phyloP scores from a whole-genome alignment of 2,888 invertebrate genomes.

The Cactoblastis cactorum region DNA sequence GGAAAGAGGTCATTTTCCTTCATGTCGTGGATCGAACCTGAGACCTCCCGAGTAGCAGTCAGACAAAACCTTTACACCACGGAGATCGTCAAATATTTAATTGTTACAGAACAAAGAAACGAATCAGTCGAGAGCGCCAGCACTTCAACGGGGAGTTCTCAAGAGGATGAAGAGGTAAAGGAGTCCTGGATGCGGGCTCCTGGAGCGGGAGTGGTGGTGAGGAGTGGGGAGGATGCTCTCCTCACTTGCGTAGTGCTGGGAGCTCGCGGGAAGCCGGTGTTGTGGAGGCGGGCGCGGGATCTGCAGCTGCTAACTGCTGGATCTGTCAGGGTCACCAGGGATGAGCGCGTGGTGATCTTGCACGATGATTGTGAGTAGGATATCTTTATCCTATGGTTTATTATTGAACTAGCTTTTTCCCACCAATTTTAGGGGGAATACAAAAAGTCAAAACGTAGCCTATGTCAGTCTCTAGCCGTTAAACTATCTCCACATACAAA shows the following conservation, averaged over 20 bases:
- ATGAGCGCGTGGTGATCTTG: slow-evolving; percentile 84
- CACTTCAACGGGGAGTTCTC: slow-evolving; percentile 50
- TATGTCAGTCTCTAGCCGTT: too few species aligned
- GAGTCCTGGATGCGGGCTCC: slow-evolving; percentile 65
- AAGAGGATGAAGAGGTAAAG: slow-evolving; percentile 54
- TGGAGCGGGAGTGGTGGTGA: slow-evolving; percentile 55
- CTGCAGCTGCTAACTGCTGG: slow-evolving; percentile 88
- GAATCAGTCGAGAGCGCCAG: slow-evolving; percentile 47
- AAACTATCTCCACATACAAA: too few species aligned
- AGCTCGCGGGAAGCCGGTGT: slow-evolving; percentile 84
- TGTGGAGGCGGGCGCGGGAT: slow-evolving; percentile 86
- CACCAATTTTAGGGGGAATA: too few species aligned
- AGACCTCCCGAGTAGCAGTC: too few species aligned
- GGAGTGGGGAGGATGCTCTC: slow-evolving; percentile 86
- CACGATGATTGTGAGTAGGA: slow-evolving; percentile 89
- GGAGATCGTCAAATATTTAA: background rate
- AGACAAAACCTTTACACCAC: too few species aligned
- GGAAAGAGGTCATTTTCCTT: too few species aligned
- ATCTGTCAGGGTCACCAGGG: slow-evolving; percentile 85
- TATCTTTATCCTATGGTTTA: too few species aligned
- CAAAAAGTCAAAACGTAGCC: too few species aligned
- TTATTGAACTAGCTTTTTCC: too few species aligned
- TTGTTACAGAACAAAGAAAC: slow-evolving; percentile 45
- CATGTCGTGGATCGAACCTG: too few species aligned
- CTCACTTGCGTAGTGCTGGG: slow-evolving; percentile 89